These are phyloP conservation scores for Oxyteleia sp. DNA, from an alignment of 2,888 invertebrate species.

Conservation along the genomic window DNA sequence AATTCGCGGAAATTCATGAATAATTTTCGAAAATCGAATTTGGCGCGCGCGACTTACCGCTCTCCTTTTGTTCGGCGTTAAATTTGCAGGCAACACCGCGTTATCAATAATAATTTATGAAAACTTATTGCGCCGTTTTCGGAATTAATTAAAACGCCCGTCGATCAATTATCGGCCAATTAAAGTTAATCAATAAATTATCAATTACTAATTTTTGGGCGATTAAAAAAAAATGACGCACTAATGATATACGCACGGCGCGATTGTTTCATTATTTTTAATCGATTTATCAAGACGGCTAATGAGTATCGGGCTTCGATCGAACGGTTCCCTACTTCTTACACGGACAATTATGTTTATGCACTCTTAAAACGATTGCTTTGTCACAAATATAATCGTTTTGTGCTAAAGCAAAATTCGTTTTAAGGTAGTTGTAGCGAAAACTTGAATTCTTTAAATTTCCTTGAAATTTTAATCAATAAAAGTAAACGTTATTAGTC, in stretches of 20 bases:
- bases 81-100: conserved; percentile 36
- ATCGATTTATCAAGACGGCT: background rate
- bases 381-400: too few relatives aligned
- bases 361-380: too few relatives aligned
- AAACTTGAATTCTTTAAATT: too few relatives aligned
- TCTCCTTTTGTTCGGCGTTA: conserved; percentile 39
- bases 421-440: too few relatives aligned
- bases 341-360: too few relatives aligned
- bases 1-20: conserved; percentile 64
- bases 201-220: conserved; percentile 5
- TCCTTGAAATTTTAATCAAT: too few relatives aligned
- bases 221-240: background rate
- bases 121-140: conserved; percentile 33
- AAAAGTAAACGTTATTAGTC: too few relatives aligned
- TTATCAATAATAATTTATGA: conserved; percentile 50
- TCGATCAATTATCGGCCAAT: conserved; percentile 38
- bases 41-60: conserved; percentile 21
- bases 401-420: too few relatives aligned
- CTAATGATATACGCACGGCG: background rate
- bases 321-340: background rate
- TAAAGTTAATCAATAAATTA: conserved; percentile 34
- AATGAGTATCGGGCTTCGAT: background rate
- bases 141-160: conserved; percentile 26
- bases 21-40: conserved; percentile 59
- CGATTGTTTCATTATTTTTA: conserved; percentile 3